These are phyloP conservation scores for Rhingia campestris DNA, from an alignment of 2,888 invertebrate species.

Conservation along the genomic window DNA sequence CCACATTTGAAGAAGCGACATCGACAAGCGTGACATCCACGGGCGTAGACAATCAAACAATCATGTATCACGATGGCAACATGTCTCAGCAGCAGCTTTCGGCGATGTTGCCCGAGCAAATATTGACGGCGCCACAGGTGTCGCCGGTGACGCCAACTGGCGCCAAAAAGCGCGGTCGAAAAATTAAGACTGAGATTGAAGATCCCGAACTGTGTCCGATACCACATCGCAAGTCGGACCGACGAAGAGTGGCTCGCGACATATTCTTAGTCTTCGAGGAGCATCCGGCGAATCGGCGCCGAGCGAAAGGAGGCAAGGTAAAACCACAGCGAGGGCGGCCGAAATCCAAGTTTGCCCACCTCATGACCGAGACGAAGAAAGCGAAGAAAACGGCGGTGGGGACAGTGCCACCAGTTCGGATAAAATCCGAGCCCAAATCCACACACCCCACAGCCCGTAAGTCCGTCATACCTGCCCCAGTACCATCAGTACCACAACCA, in stretches of 20 bases:
- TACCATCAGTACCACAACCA: background rate
- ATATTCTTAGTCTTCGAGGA: constrained; percentile 82
- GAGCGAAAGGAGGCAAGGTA: constrained; percentile 76
- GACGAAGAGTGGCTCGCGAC: constrained; percentile 81
- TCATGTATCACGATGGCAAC: constrained; percentile 65
- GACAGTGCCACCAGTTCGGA: constrained; percentile 58
- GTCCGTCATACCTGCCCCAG: background rate
- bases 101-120: constrained; percentile 43
- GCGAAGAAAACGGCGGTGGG: constrained; percentile 75
- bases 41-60: constrained; percentile 69
- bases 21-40: constrained; percentile 59
- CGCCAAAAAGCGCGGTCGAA: constrained; percentile 59
- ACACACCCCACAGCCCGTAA: constrained; percentile 13
- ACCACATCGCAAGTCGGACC: constrained; percentile 80
- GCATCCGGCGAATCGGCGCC: constrained; percentile 78
- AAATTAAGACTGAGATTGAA: constrained; percentile 74
- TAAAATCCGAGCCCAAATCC: constrained; percentile 64
- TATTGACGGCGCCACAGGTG: constrained; percentile 14
- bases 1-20: constrained; percentile 69
- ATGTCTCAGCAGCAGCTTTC: constrained; percentile 59
- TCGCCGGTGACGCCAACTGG: constrained; percentile 11
- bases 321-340: constrained; percentile 78
- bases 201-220: constrained; percentile 71
- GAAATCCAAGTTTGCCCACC: constrained; percentile 78
- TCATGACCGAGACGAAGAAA: constrained; percentile 78